Percentiles rank a stretch among this genome's conserved stretches.
Evolutionary conservation across 1,140 invertebrate species (phyloP).

Genomic region (Scaptomyza montana): DNA sequence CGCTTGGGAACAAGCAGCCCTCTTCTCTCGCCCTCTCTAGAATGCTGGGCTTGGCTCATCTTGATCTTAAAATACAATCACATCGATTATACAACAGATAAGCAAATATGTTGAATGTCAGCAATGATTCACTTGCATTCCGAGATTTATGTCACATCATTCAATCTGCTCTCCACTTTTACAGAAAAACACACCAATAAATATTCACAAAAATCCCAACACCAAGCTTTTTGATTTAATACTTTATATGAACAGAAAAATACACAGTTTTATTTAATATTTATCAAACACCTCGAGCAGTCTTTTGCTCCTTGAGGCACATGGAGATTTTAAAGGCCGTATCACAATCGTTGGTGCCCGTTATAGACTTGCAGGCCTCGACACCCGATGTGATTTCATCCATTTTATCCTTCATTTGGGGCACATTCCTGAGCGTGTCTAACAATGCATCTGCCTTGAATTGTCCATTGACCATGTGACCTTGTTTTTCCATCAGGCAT

Average conservation of each 20-base stretch:
- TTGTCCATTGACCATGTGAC: constrained; percentile 61
- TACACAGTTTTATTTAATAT: constrained; percentile 51
- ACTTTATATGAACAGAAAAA: constrained; percentile 33
- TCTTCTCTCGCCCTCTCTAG: not conserved
- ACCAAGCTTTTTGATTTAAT: constrained; percentile 46
- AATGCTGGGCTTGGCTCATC: constrained; percentile 25
- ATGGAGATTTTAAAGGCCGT: constrained; percentile 71
- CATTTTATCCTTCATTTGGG: constrained; percentile 59
- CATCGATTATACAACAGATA: constrained; percentile 27
- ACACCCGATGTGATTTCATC: constrained; percentile 59
- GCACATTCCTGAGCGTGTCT: constrained; percentile 53
- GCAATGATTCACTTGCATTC: not conserved
- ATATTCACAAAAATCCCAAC: not conserved
- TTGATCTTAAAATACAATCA: constrained; percentile 16
- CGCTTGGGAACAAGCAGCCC: too few relatives aligned
- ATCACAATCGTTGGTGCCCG: constrained; percentile 72
- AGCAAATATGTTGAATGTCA: not conserved
- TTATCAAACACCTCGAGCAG: constrained; percentile 18
- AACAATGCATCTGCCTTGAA: constrained; percentile 62
- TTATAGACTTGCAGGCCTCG: constrained; percentile 65
- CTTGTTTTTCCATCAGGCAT: constrained; percentile 76
- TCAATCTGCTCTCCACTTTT: not conserved
- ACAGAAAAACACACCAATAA: not conserved
- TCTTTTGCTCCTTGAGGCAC: constrained; percentile 74
- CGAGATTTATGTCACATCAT: not conserved